Percentiles rank a stretch among this genome's conserved stretches.
These are phyloP conservation scores for Chrysodeixis includens DNA, from an alignment of 2,888 invertebrate genomes.

Conservation along the genomic window DNA sequence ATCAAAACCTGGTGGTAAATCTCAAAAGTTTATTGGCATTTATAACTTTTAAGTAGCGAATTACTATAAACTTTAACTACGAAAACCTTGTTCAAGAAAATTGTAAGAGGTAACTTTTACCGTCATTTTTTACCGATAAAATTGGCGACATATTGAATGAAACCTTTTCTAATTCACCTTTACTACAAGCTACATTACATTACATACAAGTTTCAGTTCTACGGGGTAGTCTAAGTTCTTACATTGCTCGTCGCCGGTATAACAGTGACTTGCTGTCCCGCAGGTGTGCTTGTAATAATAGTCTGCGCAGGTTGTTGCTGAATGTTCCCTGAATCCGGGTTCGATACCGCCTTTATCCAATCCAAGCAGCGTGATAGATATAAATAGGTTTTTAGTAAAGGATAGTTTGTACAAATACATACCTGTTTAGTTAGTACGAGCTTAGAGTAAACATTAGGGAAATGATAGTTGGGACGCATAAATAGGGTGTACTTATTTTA, in stretches of 20 bases:
- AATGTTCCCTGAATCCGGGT: slow-evolving; percentile 73
- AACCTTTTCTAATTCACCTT: too few relatives aligned
- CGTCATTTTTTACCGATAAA: too few relatives aligned
- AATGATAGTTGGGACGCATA: not conserved
- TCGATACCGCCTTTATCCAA: slow-evolving; percentile 82
- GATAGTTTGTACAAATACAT: not conserved
- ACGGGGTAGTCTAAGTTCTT: slow-evolving; percentile 46
- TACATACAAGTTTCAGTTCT: too few relatives aligned
- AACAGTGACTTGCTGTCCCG: slow-evolving; percentile 95
- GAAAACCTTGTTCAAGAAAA: too few relatives aligned
- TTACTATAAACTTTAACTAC: too few relatives aligned
- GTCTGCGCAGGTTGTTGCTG: slow-evolving; percentile 88
- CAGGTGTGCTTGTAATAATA: slow-evolving; percentile 92
- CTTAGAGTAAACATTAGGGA: not conserved
- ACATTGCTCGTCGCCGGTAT: slow-evolving; percentile 91
- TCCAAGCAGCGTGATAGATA: slow-evolving; percentile 71
- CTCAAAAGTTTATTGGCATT: too few relatives aligned
- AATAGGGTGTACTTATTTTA: not conserved
- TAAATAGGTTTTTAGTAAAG: slow-evolving; percentile 36
- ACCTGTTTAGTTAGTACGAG: slow-evolving; percentile 1
- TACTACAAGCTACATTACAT: too few relatives aligned
- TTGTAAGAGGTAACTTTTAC: too few relatives aligned
- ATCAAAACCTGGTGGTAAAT: too few relatives aligned
- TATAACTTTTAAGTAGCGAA: too few relatives aligned
- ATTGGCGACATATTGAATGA: too few relatives aligned